These are phyloP conservation scores for Morinoia aosen DNA, from an alignment of 2,888 invertebrate genomes.

Conservation along the genomic window DNA sequence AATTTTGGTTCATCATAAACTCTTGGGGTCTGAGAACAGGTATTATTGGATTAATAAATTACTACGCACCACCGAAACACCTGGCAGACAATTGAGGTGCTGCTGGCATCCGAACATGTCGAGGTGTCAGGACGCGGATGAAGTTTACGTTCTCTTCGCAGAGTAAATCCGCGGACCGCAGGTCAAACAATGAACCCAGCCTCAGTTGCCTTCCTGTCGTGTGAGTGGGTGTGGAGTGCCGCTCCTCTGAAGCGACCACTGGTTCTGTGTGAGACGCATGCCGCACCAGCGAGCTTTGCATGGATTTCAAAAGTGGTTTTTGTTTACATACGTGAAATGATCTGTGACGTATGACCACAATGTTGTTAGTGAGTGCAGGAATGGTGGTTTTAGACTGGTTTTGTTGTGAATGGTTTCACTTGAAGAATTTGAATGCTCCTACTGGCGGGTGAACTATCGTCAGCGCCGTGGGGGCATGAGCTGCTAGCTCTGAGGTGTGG, in stretches of 20 bases:
- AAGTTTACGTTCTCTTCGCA: background rate
- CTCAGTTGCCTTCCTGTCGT: slow-evolving; percentile 24
- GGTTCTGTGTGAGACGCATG: background rate
- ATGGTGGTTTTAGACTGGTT: background rate
- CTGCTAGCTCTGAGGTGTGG: background rate
- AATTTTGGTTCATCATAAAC: too few species aligned
- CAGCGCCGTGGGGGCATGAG: background rate
- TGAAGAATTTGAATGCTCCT: background rate
- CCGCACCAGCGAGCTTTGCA: background rate
- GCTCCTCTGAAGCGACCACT: background rate
- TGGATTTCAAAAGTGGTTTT: background rate
- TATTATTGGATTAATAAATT: too few species aligned
- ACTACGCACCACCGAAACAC: too few species aligned
- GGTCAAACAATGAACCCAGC: slow-evolving; percentile 19
- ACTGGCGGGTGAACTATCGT: background rate
- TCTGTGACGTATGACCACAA: background rate
- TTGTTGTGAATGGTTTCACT: background rate
- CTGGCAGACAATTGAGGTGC: too few species aligned
- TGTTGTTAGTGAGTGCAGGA: background rate
- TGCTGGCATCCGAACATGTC: background rate
- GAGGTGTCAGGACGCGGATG: background rate
- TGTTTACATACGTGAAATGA: background rate
- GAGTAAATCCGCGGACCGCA: slow-evolving; percentile 6
- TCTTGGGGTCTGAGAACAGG: too few species aligned
- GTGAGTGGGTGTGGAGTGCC: background rate